A percentile compares a stretch with the other conserved stretches of the same genome.
These are phyloP conservation scores for Drosophila flavopinicola DNA, from an alignment of 2,888 invertebrate genomes.

Conservation along the genomic window DNA sequence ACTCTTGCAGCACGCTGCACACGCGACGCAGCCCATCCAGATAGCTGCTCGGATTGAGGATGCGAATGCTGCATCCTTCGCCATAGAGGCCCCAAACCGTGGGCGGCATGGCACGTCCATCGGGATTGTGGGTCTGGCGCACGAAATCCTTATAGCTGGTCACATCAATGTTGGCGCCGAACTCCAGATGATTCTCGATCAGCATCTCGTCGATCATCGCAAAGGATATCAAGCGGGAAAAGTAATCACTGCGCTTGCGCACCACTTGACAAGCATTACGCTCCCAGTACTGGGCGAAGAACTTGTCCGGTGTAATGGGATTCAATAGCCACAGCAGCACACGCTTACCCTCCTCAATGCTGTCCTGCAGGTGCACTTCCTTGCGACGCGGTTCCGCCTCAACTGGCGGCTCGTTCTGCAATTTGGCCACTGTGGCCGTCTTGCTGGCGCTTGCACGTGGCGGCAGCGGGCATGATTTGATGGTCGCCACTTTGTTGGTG, in stretches of 20 bases:
- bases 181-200: conserved; percentile 90
- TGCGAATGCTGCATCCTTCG: conserved; percentile 94
- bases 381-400: neutral
- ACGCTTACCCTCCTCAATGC: conserved; percentile 87
- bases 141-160: conserved; percentile 92
- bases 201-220: conserved; percentile 91
- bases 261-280: conserved; percentile 89
- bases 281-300: conserved; percentile 92
- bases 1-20: conserved; percentile 94
- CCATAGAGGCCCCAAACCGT: conserved; percentile 95
- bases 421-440: no score
- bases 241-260: conserved; percentile 87
- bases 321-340: conserved; percentile 90
- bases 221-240: conserved; percentile 90
- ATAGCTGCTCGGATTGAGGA: conserved; percentile 96
- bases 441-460: no score
- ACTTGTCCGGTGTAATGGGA: conserved; percentile 87
- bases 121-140: conserved; percentile 94
- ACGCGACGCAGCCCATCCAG: conserved; percentile 87
- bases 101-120: conserved; percentile 86
- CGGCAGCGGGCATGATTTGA: no score
- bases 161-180: conserved; percentile 95
- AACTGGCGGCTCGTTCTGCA: no score
- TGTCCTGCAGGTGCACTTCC: conserved; percentile 81
- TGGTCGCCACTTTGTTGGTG: no score